Percentiles rank a stretch among this genome's conserved stretches.
These are phyloP conservation scores for Rafetus swinhoei DNA, from an alignment of 2,113 vertebrate species.

Conservation along the genomic window DNA sequence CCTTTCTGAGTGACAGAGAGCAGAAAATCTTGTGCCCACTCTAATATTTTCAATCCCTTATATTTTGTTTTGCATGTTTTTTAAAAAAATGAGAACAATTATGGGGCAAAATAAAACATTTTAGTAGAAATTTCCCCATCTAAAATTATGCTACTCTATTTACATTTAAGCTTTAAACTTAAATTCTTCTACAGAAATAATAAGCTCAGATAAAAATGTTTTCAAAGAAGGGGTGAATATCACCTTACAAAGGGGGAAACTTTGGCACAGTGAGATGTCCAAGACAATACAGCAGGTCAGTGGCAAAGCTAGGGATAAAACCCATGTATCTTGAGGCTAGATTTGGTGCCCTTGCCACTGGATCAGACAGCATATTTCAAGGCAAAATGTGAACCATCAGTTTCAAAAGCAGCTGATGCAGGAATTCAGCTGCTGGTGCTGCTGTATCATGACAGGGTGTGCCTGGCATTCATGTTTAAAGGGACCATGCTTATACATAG, in stretches of 20 bases:
- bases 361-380: neutral
- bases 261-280: neutral
- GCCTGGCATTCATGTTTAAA: neutral
- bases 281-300: neutral
- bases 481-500: neutral
- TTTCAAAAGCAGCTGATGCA: neutral
- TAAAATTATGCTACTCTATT: fast-evolving
- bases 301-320: neutral
- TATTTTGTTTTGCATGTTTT: neutral
- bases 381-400: neutral
- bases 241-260: neutral
- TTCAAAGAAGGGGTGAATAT: neutral
- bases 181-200: neutral
- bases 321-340: neutral
- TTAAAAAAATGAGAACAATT: neutral
- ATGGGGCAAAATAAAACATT: neutral
- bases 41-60: neutral
- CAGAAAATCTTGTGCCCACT: neutral
- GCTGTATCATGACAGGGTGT: neutral
- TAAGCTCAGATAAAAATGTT: neutral
- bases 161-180: neutral
- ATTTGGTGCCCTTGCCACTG: neutral
- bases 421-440: neutral
- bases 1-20: neutral
- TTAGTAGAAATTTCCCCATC: neutral